These are phyloP conservation scores for Onchidella celtica DNA, from an alignment of 2,888 invertebrate species.

Conservation along the genomic window DNA sequence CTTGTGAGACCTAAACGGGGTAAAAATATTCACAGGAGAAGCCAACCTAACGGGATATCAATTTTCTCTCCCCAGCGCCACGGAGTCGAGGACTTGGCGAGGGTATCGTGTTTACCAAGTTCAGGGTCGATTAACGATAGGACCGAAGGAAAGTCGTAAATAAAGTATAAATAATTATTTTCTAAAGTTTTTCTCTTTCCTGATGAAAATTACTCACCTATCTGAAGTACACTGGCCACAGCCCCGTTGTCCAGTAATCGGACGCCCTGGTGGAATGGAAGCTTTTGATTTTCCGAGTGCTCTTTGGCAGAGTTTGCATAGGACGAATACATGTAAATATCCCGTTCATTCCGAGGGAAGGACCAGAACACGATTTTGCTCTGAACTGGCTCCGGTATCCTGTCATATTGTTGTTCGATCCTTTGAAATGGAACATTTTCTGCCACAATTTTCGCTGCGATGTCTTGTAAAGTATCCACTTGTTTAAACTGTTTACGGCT, in stretches of 20 bases:
- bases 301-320: slow-evolving; percentile 82
- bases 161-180: neutral
- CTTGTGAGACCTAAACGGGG: no score
- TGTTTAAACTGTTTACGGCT: slow-evolving; percentile 65
- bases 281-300: slow-evolving; percentile 87
- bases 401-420: slow-evolving; percentile 91
- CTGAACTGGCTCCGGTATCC: slow-evolving; percentile 94
- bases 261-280: slow-evolving; percentile 92
- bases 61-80: neutral
- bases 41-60: neutral
- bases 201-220: slow-evolving; percentile 88
- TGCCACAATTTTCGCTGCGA: slow-evolving; percentile 91
- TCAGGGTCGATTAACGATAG: neutral
- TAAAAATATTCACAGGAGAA: neutral
- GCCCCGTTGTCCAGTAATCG: slow-evolving; percentile 90
- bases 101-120: slow-evolving; percentile 4
- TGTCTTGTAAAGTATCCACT: slow-evolving; percentile 88
- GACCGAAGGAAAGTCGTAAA: neutral
- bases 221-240: slow-evolving; percentile 92
- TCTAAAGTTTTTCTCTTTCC: no score
- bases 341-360: slow-evolving; percentile 91
- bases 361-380: slow-evolving; percentile 93
- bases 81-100: neutral
- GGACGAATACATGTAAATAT: slow-evolving; percentile 94
- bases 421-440: slow-evolving; percentile 92